Base-by-base conservation (phyloP, 1,140 invertebrate species). In the Drosophila cardini region DNA sequence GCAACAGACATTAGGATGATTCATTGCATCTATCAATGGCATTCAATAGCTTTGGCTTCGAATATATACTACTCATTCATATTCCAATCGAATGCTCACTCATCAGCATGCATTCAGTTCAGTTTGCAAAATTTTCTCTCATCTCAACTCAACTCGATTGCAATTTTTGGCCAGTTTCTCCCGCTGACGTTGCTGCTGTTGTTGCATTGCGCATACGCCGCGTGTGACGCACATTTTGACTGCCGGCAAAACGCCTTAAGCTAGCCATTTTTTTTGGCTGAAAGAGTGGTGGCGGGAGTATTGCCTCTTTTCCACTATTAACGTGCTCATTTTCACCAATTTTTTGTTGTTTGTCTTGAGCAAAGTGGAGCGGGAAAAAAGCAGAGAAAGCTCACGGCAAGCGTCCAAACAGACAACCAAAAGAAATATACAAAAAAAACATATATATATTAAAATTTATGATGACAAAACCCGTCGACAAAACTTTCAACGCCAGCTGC, bases 381-480 rank as follows among this genome's bases (percentile, higher is more conserved):
- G 7, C 21, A 10, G 38, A 3, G 15, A 52, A 52, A 13, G 46
- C 46, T 48, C 46, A 48, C 46, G 46, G 32, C 38, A 53, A 34
- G 55, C 48, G 53, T 18, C 63, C 43, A 78, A 53, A 52, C 7
- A 30, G 7, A 53, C 26, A 42, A 52, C 26, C 10, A 50, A 52
- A 16, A 32, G 3, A 21, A 16, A 40, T 34, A 16, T 26, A 61
- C 4, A 21, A 16, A 67, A 80, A 46, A 42, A 70, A 13, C 21
- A 45, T 58, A 75, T 72, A 57, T 84, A 87, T 87, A 89, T 83
- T 70, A 74, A 87, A 87, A 87, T 87, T 87, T 87, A 87, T 87
- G 84, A 87, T 83, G 72, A 89, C 83, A 86, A 85, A 73, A 85
- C 64, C 56, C 56, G 64, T 73, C 56, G 71, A 73, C 56, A 69